phyloP scores from a whole-genome alignment of 1,140 invertebrate species.

The Philopotamus ludificatus region DNA sequence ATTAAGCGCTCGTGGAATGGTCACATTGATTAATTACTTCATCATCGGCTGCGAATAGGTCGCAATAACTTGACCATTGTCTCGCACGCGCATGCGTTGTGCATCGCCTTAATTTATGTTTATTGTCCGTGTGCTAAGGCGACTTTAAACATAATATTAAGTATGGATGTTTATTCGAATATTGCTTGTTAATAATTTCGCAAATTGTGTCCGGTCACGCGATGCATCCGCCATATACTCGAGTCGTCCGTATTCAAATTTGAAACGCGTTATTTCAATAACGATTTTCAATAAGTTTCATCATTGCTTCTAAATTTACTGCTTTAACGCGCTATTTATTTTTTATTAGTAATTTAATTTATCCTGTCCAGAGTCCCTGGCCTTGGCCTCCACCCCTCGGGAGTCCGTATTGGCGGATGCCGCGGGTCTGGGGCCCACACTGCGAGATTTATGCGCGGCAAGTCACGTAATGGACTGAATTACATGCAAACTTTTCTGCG shows the following conservation, averaged over 20 bases:
- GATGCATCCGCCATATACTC: no score
- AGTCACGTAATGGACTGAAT: constrained; percentile 20
- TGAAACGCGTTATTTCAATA: no score
- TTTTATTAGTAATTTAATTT: no score
- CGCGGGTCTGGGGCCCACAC: constrained; percentile 4
- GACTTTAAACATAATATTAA: constrained; percentile 22
- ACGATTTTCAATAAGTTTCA: no score
- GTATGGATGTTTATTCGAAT: constrained; percentile 19
- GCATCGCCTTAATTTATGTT: constrained; percentile 19
- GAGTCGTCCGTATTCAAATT: no score
- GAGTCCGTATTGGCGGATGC: background rate
- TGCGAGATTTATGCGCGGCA: constrained; percentile 15
- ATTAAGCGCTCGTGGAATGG: background rate
- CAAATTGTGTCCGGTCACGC: constrained; percentile 11
- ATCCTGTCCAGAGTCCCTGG: no score
- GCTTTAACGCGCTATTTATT: no score
- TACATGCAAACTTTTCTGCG: constrained; percentile 25
- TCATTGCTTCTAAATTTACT: no score
- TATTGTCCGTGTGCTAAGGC: background rate
- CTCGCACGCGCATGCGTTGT: constrained; percentile 4
- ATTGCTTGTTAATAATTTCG: constrained; percentile 12
- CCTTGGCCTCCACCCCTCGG: background rate
- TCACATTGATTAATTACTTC: constrained; percentile 1
- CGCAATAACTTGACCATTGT: background rate
- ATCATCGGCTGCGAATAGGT: background rate